phyloP scores from a whole-genome alignment of 2,113 vertebrate species.

The Lagenorhynchus albirostris region DNA sequence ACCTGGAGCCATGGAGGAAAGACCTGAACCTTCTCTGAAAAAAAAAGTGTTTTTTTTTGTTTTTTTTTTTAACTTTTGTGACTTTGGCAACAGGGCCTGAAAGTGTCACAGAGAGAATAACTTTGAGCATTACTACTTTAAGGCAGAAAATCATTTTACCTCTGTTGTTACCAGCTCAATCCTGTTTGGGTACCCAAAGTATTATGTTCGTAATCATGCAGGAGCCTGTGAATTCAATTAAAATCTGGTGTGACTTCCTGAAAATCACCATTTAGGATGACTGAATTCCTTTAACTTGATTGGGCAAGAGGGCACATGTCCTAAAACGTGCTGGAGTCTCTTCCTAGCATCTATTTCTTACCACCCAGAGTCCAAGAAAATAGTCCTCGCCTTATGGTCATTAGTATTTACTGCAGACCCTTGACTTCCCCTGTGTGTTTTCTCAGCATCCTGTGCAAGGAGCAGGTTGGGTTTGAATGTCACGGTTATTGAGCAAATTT shows the following conservation, averaged over 20 bases:
- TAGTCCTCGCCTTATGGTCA: not conserved
- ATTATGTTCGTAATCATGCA: constrained; percentile 32
- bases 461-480: constrained; percentile 42
- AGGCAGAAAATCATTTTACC: not conserved
- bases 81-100: not conserved
- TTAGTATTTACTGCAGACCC: not conserved
- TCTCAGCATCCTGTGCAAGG: not conserved
- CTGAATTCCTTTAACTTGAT: constrained; percentile 44
- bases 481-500: constrained; percentile 74
- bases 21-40: not conserved
- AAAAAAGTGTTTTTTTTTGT: not conserved
- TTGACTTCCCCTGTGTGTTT: not conserved
- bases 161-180: not conserved
- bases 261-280: constrained; percentile 17
- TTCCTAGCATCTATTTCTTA: constrained; percentile 10
- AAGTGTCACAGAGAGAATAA: not conserved
- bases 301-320: constrained; percentile 54
- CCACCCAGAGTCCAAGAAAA: not conserved
- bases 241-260: constrained; percentile 52
- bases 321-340: not conserved
- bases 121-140: not conserved
- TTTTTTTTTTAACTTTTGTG: not conserved
- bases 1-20: not conserved
- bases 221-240: constrained; percentile 48
- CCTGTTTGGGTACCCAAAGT: not conserved